Evolutionary conservation across 2,888 invertebrate species (phyloP), one percentile per base, ranked within the genome.

Genomic region (Cosmia pyralina): DNA sequence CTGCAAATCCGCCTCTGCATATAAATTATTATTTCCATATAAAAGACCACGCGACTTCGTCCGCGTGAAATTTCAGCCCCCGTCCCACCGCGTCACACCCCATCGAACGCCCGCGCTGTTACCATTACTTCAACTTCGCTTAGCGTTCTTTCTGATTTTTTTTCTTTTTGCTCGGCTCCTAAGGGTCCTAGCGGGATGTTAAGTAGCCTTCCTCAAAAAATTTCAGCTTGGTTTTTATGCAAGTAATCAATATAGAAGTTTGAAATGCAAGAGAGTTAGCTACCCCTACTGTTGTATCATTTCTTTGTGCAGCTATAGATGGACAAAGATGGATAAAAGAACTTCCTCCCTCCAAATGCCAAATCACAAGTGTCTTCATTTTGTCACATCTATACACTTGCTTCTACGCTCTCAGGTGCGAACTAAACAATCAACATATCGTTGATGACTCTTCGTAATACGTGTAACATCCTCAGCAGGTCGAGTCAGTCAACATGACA

Each of bases 401-500:
- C 69, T 82, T 81, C 82, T 69, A 62, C 50, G 68, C 65, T 73
- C 73, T 11, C 38, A 69, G 64, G 72, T 79, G 80, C 55, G 44
- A 79, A 69, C 38, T 69, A 57, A 57, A 64, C 60, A 65, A 74
- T 79, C 70, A 76, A 66, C 59, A 73, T 22, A 50, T 62, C 59
- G 77, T 67, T 82, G 82, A 84, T 78, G 72, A 69, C 69, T 86
- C 74, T 72, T 81, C 67, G 59, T 64, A 76, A 80, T 81, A 82
- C 59, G 57, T 69, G 73, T 71, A 71, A 85, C 84, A 79, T 84
- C 86, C 86, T 82, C 78, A 65, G 81, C 87, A 84, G 84, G 83
- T 83, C 80, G 76, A 85, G 87, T 88, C 85, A 89, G 87, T 88
- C 89, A 90, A 83, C 88, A 90, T 94, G 94, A 94, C 93, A 92